Conservation (phyloP, 2,888 invertebrate species). For the Hermodice carunculata region DNA sequence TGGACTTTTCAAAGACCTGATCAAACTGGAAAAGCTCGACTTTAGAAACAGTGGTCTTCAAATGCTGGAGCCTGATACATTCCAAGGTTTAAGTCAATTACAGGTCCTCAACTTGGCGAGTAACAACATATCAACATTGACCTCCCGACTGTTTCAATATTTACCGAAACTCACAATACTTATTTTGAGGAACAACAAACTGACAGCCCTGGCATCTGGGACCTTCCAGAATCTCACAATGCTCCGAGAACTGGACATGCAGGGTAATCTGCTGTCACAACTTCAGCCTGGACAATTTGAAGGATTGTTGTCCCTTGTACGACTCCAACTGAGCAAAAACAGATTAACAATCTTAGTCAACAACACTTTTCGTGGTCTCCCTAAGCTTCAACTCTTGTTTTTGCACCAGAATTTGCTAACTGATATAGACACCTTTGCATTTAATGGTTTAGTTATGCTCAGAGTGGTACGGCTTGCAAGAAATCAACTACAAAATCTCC, state of each 20-base stretch:
- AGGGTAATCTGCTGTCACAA: constrained; percentile 5
- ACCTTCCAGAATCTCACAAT: constrained; percentile 4
- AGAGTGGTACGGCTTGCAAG: neutral
- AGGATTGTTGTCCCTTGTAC: neutral
- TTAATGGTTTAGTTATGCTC: constrained; percentile 3
- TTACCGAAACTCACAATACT: constrained; percentile 9
- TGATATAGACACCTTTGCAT: neutral
- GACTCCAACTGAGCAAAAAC: constrained; percentile 7
- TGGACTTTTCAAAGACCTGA: neutral
- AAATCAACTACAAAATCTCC: neutral
- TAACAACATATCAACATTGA: constrained; percentile 7
- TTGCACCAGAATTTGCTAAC: neutral
- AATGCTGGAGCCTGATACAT: neutral
- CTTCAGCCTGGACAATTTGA: neutral
- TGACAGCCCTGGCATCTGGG: neutral
- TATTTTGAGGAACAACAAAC: constrained; percentile 14
- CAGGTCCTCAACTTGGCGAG: constrained; percentile 10
- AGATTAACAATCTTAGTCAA: neutral
- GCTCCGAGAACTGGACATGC: constrained; percentile 3
- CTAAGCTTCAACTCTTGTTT: neutral
- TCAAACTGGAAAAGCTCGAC: neutral
- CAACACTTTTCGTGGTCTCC: neutral
- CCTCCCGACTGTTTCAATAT: neutral
- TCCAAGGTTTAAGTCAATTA: neutral
- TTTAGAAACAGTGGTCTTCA: constrained; percentile 5